Base-by-base conservation (phyloP, 2,888 invertebrate genomes). In the Pollenia griseotomentosa region DNA sequence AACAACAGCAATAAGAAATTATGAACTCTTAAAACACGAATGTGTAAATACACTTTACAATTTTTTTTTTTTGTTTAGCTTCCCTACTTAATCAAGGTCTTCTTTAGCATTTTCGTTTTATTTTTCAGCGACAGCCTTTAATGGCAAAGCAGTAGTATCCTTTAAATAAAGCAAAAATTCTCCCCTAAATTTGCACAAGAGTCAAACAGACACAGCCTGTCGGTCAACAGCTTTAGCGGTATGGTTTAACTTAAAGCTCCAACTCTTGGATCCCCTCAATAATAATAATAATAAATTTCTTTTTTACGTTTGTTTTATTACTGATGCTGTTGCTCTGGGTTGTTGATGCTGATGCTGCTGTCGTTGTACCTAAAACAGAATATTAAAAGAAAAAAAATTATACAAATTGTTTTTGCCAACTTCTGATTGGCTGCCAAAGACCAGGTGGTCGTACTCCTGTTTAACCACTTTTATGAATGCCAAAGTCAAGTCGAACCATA, bases 361-460 rank as follows among this genome's bases (percentile, higher is more conserved):
- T 55, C 61, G 61, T 85, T 78, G 73, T 59, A 74, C 74, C 70
- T 81, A 33, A 83, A 73, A 57, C 77, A 74, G 61, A 73, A 51
- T 23, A 53, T 11, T 7, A 16, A 14, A 10, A 57, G 48, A 44
- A 68, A 73, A 23, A 75, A 66, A 71, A 11, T 66, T 77, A 42
- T 74, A 87, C 87, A 87, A 87, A 87, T 87, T 87, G 84, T 87
- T 87, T 87, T 87, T 84, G 87, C 87, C 87, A 81, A 87, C 73
- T 84, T 85, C 75, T 87, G 87, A 87, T 87, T 87, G 87, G 87
- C 75, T 85, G 59, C 61, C 65, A 82, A 71, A 85, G 87, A 80
- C 87, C 87, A 87, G 87, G 87, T 87, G 87, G 87, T 87, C 87
- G 83, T 66, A 85, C 87, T 85, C 87, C 85, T 87, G 87, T 87